Conservation (phyloP, 2,113 vertebrate species). For the Platysternon megacephalum region DNA sequence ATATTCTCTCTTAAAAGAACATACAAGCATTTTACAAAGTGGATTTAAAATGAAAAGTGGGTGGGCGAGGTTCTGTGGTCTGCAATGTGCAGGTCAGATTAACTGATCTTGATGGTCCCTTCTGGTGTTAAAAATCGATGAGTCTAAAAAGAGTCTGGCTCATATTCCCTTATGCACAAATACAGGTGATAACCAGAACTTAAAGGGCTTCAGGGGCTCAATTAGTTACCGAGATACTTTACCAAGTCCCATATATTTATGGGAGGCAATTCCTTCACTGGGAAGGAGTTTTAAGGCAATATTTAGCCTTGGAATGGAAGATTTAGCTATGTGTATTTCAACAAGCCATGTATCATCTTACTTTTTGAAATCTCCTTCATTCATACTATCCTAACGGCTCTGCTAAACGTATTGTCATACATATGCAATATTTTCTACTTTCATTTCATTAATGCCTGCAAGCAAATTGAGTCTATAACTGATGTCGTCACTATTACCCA, state of each 20-base stretch:
- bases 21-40: not conserved
- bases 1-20: not conserved
- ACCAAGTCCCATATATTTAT: not conserved
- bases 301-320: not conserved
- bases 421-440: not conserved
- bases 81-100: not conserved
- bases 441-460: not conserved
- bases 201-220: not conserved
- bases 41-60: not conserved
- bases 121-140: not conserved
- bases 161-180: not conserved
- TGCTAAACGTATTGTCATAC: not conserved
- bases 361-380: not conserved
- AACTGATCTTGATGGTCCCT: not conserved
- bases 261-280: not conserved
- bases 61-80: not conserved
- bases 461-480: not conserved
- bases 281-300: not conserved
- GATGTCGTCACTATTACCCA: not conserved
- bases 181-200: not conserved
- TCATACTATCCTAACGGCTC: not conserved
- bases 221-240: not conserved
- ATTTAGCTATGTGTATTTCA: not conserved
- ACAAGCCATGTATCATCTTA: not conserved
- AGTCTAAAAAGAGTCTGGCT: not conserved